A percentile compares a stretch with the other conserved stretches of the same genome.
Conservation (phyloP, 2,888 invertebrate species). For the Mayetiola destructor region DNA sequence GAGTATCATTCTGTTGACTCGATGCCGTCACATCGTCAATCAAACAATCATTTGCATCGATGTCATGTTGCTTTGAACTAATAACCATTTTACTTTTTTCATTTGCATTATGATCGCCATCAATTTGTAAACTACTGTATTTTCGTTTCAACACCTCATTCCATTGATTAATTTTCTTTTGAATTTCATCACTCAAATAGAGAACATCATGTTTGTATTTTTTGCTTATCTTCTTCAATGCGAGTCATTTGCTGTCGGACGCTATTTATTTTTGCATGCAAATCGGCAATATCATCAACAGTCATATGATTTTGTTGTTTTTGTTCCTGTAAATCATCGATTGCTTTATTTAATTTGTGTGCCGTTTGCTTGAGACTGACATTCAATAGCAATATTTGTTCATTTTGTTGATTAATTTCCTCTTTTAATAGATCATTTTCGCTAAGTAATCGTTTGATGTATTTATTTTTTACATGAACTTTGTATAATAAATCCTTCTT, state of each 20-base stretch:
- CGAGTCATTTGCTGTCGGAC: background rate
- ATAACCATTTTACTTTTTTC: background rate
- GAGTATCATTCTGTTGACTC: background rate
- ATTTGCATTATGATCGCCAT: no score
- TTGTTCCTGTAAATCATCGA: background rate
- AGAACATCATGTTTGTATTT: slow-evolving; percentile 1
- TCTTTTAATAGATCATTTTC: background rate
- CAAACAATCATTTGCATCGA: background rate
- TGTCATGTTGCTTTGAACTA: no score
- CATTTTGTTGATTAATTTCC: background rate
- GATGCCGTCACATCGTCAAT: background rate
- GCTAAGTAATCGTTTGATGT: slow-evolving; percentile 2
- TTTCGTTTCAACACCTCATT: background rate
- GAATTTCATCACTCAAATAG: slow-evolving; percentile 5
- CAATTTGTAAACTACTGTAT: background rate
- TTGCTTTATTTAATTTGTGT: background rate
- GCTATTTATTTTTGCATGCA: background rate
- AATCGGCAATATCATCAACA: slow-evolving; percentile 5
- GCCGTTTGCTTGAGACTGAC: slow-evolving; percentile 1
- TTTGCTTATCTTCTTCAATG: background rate
- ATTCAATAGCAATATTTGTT: background rate
- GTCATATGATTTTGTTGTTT: background rate
- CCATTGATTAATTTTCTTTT: slow-evolving; percentile 11
- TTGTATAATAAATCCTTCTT: slow-evolving; percentile 3
- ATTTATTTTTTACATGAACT: slow-evolving; percentile 4